A percentile compares a stretch with the other conserved stretches of the same genome.
These are phyloP conservation scores for Xestia ashworthii DNA, from an alignment of 2,888 invertebrate genomes.

Conservation along the genomic window DNA sequence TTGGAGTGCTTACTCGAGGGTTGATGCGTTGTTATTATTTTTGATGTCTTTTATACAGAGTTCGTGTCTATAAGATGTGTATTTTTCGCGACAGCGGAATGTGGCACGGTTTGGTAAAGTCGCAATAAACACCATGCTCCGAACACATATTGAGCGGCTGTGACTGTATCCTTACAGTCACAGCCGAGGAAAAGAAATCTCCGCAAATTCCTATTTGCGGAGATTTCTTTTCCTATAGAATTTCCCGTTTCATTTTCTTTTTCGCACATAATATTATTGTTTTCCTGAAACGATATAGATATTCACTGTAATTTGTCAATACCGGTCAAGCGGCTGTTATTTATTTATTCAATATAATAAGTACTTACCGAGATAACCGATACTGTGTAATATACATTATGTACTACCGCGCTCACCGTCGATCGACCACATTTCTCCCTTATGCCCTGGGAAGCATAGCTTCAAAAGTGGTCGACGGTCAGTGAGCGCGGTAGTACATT, in stretches of 20 bases:
- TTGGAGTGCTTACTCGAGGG: conserved; percentile 6
- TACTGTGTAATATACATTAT: no score
- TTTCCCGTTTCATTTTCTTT: conserved; percentile 2
- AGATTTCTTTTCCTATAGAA: not conserved
- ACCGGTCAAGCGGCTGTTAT: not conserved
- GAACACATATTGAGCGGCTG: not conserved
- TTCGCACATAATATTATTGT: conserved; percentile 3
- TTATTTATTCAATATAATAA: not conserved
- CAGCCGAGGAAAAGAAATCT: no score
- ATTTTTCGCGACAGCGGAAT: conserved; percentile 13
- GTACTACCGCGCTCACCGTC: no score
- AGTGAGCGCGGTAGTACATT: not conserved
- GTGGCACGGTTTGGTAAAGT: conserved; percentile 2
- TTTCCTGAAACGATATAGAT: conserved; percentile 23
- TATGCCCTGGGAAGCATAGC: no score
- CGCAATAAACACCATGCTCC: conserved; percentile 4
- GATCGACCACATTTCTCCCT: no score
- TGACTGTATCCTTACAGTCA: no score
- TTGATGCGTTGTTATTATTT: conserved; percentile 13
- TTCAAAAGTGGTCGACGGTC: no score
- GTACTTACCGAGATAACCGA: not conserved
- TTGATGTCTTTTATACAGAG: not conserved
- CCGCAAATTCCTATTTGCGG: conserved; percentile 1
- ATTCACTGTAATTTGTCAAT: conserved; percentile 8
- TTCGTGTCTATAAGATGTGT: not conserved